Base-by-base conservation (phyloP, 1,140 invertebrate species). In the Zaprionus nigranus region DNA sequence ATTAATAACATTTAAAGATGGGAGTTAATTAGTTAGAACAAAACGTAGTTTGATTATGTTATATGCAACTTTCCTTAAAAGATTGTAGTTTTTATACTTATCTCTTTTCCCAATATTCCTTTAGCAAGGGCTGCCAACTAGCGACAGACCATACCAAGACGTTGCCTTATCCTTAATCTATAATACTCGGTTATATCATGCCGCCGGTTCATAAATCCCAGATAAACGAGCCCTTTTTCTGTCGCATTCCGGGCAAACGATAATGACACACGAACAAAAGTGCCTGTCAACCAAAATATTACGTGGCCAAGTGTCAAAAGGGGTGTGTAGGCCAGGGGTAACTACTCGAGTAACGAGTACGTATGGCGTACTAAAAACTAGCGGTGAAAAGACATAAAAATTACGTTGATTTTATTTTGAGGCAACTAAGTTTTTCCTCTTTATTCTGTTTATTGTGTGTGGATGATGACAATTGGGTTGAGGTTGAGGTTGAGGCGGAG, bases 321-420 rank as follows among this genome's bases (percentile, higher is more conserved):
- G 71, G 69, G 81, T 67, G 66, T 82, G 75, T 70, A 68, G 61
- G 40, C 40, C 40, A 28, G 28, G 28, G 74, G 69, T 66, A 49
- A 46, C 17, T 30, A 12, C 54, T 43, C 64, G 9, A 30, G 65
- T 67, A 67, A 58, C 38, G 40, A 58, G 65, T 36, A 59, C 54
- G 53, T 51, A 49, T 24, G 15, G 9, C 28, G 22, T 24, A 69
- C 71, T 64, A 64, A 59, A 71, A 76, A 66, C 51, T 81, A 75
- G 85, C 85, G 78, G 71, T 84, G 68, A 81, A 88, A 90, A 78
- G 61, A 57, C 70, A 90, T 87, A 87, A 87, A 87, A 79, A 87
- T 87, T 87, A 87, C 83, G 74, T 87, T 81, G 84, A 87, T 87
- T 87, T 88, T 84, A 81, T 87, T 87, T 77, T 79, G 71, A 80